Conservation (phyloP, 2,797 vertebrate species). For the Neoniphon sammara region DNA sequence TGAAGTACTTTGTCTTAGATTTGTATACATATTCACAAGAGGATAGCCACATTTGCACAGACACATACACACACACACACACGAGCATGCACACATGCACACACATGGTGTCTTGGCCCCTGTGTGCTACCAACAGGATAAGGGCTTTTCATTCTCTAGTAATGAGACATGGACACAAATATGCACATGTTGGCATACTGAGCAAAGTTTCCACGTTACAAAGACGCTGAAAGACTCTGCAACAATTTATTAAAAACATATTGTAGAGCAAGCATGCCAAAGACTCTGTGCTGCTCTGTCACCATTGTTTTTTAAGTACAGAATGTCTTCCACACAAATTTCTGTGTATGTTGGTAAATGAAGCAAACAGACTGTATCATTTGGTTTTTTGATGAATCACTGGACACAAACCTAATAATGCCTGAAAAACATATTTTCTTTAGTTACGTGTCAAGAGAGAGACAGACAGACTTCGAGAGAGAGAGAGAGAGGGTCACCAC, state of each 20-base stretch:
- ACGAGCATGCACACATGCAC: not conserved
- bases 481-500: not conserved
- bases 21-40: not conserved
- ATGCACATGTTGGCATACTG: not conserved
- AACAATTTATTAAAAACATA: not conserved
- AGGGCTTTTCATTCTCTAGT: not conserved
- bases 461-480: not conserved
- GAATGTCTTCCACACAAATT: not conserved
- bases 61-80: not conserved
- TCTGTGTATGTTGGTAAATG: slow-evolving; percentile 18
- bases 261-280: not conserved
- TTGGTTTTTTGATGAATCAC: slow-evolving; percentile 38
- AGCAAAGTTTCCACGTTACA: not conserved
- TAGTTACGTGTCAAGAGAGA: slow-evolving; percentile 17
- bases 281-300: slow-evolving; percentile 6
- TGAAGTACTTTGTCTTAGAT: too few species aligned
- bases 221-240: not conserved
- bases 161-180: slow-evolving; percentile 6
- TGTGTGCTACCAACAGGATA: not conserved
- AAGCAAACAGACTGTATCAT: slow-evolving; percentile 37
- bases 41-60: too few species aligned
- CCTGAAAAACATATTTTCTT: slow-evolving; percentile 1
- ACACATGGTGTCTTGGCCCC: not conserved
- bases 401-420: slow-evolving; percentile 40
- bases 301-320: slow-evolving; percentile 9